Evolutionary conservation across 2,113 vertebrate genomes (phyloP).

Genomic region (Elachura formosa): DNA sequence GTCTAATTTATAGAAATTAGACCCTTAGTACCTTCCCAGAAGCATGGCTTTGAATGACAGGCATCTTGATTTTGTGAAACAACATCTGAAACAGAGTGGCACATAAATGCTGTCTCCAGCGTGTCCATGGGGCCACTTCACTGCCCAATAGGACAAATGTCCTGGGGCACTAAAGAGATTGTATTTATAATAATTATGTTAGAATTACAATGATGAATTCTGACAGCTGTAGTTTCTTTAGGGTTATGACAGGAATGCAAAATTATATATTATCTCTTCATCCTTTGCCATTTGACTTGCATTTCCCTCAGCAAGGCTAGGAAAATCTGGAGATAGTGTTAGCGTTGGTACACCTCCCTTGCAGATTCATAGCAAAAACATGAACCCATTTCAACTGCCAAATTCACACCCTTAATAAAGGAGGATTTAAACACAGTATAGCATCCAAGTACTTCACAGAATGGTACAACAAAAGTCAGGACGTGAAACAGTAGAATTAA

Average conservation of each 20-base stretch:
- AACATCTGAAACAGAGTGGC: not conserved
- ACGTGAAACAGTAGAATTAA: not conserved
- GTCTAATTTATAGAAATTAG: constrained; percentile 17
- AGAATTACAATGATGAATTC: constrained; percentile 2
- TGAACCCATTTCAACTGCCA: not conserved
- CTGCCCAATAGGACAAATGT: not conserved
- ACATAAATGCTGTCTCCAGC: not conserved
- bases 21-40: not conserved
- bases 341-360: not conserved
- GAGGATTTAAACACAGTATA: not conserved
- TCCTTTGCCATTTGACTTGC: not conserved
- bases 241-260: not conserved
- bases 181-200: constrained; percentile 29
- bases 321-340: not conserved
- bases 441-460: not conserved
- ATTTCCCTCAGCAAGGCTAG: not conserved
- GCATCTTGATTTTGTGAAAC: not conserved
- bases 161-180: not conserved
- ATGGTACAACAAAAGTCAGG: not conserved
- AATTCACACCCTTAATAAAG: not conserved
- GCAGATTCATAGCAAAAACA: not conserved
- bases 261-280: not conserved
- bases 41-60: constrained; percentile 14
- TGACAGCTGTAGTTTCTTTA: constrained; percentile 25
- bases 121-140: constrained; percentile 19